These are phyloP conservation scores for Pelochelys cantorii DNA, from an alignment of 2,797 vertebrate species.

Conservation along the genomic window DNA sequence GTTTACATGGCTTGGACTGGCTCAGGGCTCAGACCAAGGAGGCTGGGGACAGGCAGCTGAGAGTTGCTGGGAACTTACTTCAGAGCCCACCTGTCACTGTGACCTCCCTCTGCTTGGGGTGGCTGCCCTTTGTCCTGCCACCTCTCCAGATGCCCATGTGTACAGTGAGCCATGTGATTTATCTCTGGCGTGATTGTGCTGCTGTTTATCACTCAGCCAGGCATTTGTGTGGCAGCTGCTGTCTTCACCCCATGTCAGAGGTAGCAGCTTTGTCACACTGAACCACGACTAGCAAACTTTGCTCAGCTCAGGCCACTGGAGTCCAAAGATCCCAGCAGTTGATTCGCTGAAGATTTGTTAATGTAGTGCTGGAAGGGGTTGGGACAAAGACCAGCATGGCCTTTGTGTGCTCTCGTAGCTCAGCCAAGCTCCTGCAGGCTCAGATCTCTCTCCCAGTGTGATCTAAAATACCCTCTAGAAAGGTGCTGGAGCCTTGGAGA, in stretches of 20 bases:
- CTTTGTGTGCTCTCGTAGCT: not conserved
- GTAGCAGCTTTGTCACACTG: not conserved
- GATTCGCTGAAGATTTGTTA: not conserved
- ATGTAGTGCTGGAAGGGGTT: not conserved
- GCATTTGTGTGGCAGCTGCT: not conserved
- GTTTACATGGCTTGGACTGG: not conserved
- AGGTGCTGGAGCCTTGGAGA: not conserved
- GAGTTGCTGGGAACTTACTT: not conserved
- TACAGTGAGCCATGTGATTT: fast-evolving
- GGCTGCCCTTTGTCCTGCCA: fast-evolving
- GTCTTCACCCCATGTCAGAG: no score
- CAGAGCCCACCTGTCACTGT: not conserved
- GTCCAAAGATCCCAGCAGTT: not conserved
- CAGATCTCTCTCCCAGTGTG: not conserved
- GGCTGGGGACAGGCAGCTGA: not conserved
- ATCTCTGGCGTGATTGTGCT: fast-evolving
- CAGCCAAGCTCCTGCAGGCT: not conserved
- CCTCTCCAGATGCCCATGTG: fast-evolving
- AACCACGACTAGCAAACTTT: not conserved
- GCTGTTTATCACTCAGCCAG: fast-evolving
- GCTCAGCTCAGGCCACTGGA: fast-evolving
- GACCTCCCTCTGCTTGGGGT: not conserved
- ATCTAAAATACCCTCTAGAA: not conserved
- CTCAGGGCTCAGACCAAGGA: not conserved
- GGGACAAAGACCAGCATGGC: not conserved